Evolutionary conservation across 2,888 invertebrate genomes (phyloP).

Genomic region (Maniola hyperantus): DNA sequence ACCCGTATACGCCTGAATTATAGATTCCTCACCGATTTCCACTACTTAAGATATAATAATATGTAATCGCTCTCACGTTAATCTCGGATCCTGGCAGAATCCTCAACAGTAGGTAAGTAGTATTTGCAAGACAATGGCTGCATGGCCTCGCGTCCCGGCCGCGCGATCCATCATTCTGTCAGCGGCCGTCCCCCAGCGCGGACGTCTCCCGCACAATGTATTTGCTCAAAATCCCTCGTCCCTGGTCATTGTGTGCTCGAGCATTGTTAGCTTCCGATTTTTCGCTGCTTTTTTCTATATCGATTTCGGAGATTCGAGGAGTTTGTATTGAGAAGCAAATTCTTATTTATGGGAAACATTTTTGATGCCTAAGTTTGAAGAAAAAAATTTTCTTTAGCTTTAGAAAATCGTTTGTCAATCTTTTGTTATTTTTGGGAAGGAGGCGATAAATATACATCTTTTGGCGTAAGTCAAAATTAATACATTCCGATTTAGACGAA

Average conservation of each 20-base stretch:
- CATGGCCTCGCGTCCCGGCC: neutral
- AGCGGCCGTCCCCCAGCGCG: conserved; percentile 50
- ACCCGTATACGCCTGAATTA: neutral
- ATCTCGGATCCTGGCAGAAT: conserved; percentile 24
- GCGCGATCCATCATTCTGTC: conserved; percentile 64
- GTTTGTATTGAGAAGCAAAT: conserved; percentile 9
- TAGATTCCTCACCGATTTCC: neutral
- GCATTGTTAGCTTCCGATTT: conserved; percentile 47
- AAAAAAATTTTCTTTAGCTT: neutral
- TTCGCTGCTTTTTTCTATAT: conserved; percentile 29
- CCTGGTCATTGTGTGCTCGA: conserved; percentile 46
- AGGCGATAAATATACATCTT: no score
- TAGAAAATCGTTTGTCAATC: neutral
- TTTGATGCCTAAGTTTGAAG: neutral
- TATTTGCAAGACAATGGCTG: conserved; percentile 32
- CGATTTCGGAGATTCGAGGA: conserved; percentile 21
- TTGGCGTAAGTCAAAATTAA: no score
- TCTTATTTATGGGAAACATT: neutral
- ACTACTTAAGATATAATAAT: conserved; percentile 13
- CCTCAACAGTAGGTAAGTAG: conserved; percentile 12
- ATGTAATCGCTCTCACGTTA: conserved; percentile 27
- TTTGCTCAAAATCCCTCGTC: conserved; percentile 36
- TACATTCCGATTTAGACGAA: no score
- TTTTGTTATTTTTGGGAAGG: no score
- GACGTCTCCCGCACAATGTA: conserved; percentile 44